phyloP scores from a whole-genome alignment of 2,113 vertebrate species.

The Chaetodon trifascialis region DNA sequence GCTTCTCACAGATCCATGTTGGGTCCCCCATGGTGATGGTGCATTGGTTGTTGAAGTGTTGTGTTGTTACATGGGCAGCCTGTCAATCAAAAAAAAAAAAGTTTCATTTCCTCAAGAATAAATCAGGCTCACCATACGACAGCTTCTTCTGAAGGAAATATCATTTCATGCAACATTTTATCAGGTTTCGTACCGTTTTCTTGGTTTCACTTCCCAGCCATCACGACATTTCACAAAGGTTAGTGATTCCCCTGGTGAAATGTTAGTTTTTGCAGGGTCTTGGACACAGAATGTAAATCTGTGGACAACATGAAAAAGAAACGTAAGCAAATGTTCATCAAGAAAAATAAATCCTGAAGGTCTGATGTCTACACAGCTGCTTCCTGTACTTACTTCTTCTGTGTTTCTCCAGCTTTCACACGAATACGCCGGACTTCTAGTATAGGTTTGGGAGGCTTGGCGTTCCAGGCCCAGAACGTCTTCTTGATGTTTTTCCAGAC shows the following conservation, averaged over 20 bases:
- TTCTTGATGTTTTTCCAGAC: slow-evolving; percentile 86
- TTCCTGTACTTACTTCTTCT: slow-evolving; percentile 88
- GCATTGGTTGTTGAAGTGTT: slow-evolving; percentile 53
- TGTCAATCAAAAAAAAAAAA: slow-evolving; percentile 39
- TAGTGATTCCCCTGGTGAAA: slow-evolving; percentile 89
- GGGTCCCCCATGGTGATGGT: slow-evolving; percentile 65
- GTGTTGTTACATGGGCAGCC: slow-evolving; percentile 76
- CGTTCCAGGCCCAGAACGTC: slow-evolving; percentile 80
- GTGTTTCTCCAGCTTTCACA: slow-evolving; percentile 94
- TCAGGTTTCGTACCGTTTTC: slow-evolving; percentile 77
- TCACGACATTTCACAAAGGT: slow-evolving; percentile 91
- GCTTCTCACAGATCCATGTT: slow-evolving; percentile 51
- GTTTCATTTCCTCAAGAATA: neutral
- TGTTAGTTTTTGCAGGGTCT: slow-evolving; percentile 82
- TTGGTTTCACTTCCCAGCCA: slow-evolving; percentile 89
- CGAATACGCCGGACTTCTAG: slow-evolving; percentile 91
- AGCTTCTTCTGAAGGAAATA: neutral
- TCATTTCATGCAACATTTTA: neutral
- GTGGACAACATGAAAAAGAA: slow-evolving; percentile 1
- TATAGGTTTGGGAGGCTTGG: slow-evolving; percentile 61
- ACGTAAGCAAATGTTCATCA: neutral
- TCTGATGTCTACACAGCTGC: fast-evolving
- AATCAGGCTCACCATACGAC: neutral
- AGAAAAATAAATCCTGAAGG: neutral
- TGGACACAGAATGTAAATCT: slow-evolving; percentile 93